Evolutionary conservation across 2,888 invertebrate genomes (phyloP).

Genomic region (Eristalis pertinax): DNA sequence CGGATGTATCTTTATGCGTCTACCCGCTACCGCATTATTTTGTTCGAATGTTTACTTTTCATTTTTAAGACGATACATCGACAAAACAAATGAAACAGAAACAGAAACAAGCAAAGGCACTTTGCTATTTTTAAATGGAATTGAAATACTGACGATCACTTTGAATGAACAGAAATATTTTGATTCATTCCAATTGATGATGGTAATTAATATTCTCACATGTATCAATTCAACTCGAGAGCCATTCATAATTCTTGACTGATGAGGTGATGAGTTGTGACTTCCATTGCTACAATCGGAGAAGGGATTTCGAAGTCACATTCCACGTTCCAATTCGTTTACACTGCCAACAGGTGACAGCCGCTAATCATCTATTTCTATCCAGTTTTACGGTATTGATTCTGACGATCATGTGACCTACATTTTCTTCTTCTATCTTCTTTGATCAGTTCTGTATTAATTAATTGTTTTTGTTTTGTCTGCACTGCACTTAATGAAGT

Average conservation of each 20-base stretch:
- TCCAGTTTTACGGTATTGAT: too few relatives aligned
- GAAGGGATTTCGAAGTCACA: not conserved
- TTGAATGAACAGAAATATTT: not conserved
- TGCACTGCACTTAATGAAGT: too few relatives aligned
- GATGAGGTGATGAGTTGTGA: not conserved
- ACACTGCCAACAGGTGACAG: too few relatives aligned
- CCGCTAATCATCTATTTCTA: too few relatives aligned
- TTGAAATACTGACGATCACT: not conserved
- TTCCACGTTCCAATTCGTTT: not conserved
- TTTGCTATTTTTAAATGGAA: conserved; percentile 7
- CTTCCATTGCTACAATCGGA: not conserved
- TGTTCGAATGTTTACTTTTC: conserved; percentile 59
- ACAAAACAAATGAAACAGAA: not conserved
- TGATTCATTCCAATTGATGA: not conserved
- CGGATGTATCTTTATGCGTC: conserved; percentile 22
- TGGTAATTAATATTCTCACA: not conserved
- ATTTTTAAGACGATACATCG: conserved; percentile 35
- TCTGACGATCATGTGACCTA: too few relatives aligned
- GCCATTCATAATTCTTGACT: not conserved
- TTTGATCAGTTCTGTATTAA: too few relatives aligned
- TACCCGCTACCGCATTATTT: conserved; percentile 50
- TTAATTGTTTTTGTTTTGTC: too few relatives aligned
- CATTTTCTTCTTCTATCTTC: too few relatives aligned
- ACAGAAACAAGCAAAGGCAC: conserved; percentile 20
- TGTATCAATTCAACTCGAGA: not conserved